A percentile compares a stretch with the other conserved stretches of the same genome.
Conservation (phyloP, 2,113 vertebrate genomes). For the Verasper variegatus region DNA sequence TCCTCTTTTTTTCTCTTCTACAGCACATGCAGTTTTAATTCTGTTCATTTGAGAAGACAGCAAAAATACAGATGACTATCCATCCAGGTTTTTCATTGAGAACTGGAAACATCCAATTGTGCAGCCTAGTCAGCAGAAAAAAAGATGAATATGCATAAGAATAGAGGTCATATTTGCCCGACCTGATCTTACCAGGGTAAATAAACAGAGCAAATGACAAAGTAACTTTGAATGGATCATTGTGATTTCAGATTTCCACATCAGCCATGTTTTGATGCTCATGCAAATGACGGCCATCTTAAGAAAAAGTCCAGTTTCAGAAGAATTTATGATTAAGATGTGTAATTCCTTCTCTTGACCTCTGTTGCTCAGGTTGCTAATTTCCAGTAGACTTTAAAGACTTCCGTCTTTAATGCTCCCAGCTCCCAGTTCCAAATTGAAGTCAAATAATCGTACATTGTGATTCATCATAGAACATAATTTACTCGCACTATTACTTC, state of each 20-base stretch:
- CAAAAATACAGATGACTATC: conserved; percentile 44
- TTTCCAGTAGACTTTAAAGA: too few species aligned
- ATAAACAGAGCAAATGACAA: too few species aligned
- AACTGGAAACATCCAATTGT: conserved; percentile 53
- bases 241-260: too few species aligned
- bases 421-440: too few species aligned
- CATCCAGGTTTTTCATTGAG: conserved; percentile 26
- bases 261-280: not conserved
- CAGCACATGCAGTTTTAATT: conserved; percentile 11
- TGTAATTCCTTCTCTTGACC: too few species aligned
- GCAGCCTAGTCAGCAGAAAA: conserved; percentile 38
- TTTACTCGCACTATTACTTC: not conserved
- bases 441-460: too few species aligned
- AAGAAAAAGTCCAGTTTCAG: not conserved
- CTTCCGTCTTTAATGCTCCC: too few species aligned
- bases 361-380: too few species aligned
- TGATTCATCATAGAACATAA: too few species aligned
- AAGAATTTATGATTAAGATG: too few species aligned
- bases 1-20: conserved; percentile 1
- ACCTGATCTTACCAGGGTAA: not conserved
- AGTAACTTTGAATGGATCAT: too few species aligned
- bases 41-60: conserved; percentile 6
- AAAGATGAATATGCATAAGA: conserved; percentile 15
- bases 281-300: not conserved
- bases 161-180: not conserved